Evolutionary conservation across 1,140 invertebrate species (phyloP).

Genomic region (Drosophila nikananu): DNA sequence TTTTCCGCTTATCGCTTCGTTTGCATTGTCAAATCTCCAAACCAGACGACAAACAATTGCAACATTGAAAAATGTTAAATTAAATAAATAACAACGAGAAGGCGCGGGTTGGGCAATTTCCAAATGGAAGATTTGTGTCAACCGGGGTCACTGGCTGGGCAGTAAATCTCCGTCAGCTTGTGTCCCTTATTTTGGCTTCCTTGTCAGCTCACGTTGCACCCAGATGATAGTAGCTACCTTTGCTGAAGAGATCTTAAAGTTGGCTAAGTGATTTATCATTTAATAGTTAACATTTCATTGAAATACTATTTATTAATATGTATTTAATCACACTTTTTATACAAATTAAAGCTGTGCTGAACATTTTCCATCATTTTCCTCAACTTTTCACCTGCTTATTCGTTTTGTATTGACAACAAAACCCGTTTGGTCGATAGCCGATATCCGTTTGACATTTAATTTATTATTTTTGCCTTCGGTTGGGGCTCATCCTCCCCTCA

Average conservation of each 20-base stretch:
- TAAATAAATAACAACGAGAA: conserved; percentile 35
- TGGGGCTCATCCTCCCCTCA: conserved; percentile 18
- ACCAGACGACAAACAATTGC: conserved; percentile 49
- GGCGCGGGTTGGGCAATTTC: conserved; percentile 19
- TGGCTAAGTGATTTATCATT: background rate
- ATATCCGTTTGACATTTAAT: conserved; percentile 40
- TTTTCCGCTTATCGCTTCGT: conserved; percentile 34
- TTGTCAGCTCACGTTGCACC: background rate
- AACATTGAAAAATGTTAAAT: conserved; percentile 44
- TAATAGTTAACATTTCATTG: too few species aligned
- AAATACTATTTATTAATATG: too few species aligned
- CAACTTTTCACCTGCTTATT: conserved; percentile 6
- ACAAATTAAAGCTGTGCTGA: too few species aligned
- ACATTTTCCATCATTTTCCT: background rate
- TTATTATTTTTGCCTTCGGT: conserved; percentile 20
- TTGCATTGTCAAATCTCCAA: conserved; percentile 49
- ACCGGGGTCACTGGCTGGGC: background rate
- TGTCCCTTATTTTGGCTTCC: conserved; percentile 4
- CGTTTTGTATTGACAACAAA: conserved; percentile 2
- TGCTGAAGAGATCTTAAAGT: background rate
- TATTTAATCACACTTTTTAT: too few species aligned
- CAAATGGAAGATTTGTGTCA: conserved; percentile 29
- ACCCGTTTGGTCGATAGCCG: conserved; percentile 48
- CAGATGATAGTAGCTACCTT: background rate
- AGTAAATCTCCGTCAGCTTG: conserved; percentile 29